Evolutionary conservation across 1,140 invertebrate genomes (phyloP), one percentile per base, ranked within the genome.

Genomic region (Odontomachus brunneus): DNA sequence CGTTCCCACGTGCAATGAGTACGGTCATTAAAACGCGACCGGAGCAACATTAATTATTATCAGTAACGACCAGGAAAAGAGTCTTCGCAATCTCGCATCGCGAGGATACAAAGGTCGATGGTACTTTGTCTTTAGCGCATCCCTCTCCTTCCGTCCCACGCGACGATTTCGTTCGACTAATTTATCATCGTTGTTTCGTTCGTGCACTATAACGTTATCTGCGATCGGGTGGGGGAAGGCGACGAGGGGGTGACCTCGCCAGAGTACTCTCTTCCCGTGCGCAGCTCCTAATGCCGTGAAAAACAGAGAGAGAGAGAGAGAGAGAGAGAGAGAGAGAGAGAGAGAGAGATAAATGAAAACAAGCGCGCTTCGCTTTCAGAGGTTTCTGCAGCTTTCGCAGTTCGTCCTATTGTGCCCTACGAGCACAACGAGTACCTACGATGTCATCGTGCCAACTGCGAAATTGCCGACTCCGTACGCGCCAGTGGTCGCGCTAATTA

Each of bases 401-500:
- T 19, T 24, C 19, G 60, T 14, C 24, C 51, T 48, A 71, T 80
- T 82, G 69, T 73, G 24, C 19, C 17, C 55, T 44, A 51, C n/a
- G n/a, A 60, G 69, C 57, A 51, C 66, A 72, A 71, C 66, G 67
- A 81, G 53, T 49, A 38, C 60, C 38, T 22, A 4, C 73, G 26
- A 78, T 66, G 17, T 60, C 57, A 48, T 33, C 49, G 65, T 29
- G 82, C 72, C 84, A 73, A 81, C 78, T 88, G 84, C 80, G 84
- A 89, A 91, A 90, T 90, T 91, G 76, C 86, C 76, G 63, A 81
- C 38, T 22, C 62, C 84, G 65, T 76, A 84, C 80, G 86, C 85
- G 86, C 84, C 89, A 83, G 78, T 85, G 85, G 84, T 66, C 75
- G 86, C 85, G 75, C 84, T 89, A 90, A 90, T 90, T 90, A 87